Evolutionary conservation across 2,797 vertebrate genomes (phyloP), one percentile per base, ranked within the genome.

Genomic region (Sternotherus odoratus): DNA sequence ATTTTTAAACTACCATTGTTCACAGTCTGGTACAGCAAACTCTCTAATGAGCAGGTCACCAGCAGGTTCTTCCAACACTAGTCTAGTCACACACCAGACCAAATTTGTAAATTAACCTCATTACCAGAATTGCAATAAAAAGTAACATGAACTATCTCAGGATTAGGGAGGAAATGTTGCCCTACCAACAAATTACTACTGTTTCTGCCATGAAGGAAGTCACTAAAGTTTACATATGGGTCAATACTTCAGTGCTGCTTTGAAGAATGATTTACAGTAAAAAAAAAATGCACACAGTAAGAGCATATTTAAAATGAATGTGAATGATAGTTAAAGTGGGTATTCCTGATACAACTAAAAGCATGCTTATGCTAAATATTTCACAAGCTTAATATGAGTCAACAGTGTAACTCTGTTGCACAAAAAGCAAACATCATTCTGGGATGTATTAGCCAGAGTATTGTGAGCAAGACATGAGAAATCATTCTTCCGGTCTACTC

Each of bases 261-360:
- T 56, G 33, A 90, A 80, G 79, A 74, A 1, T 28, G 2, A 17
- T 82, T 85, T 69, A 21, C 7, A 12, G 63, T 30, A 21, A 33
- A 33, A 9, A 33, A n/a, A n/a, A 53, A 23, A 23, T 12, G 26
- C 57, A 84, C 13, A 15, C 2, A 1, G 1, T 5, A 24, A 28
- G 43, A 19, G 1, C 0, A 3, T 33, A 6, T 39, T 15, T 77
- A 4, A 21, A 11, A 1, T 2, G 3, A 8, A 6, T 1, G 1
- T 46, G 28, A 8, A 77, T 6, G 4, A 1, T 28, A 11, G 43
- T 80, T 57, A 60, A 1, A 8, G 23, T 1, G 36, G 6, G 56
- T 74, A 80, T 57, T 54, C 57, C 79, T 48, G 8, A 26, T 48
- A 75, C 24, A 48, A 26, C 43, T 16, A 46, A 48, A 12, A 26